Evolutionary conservation across 2,113 vertebrate genomes (phyloP), one percentile per base, ranked within the genome.

Genomic region (Megaleporinus macrocephalus): DNA sequence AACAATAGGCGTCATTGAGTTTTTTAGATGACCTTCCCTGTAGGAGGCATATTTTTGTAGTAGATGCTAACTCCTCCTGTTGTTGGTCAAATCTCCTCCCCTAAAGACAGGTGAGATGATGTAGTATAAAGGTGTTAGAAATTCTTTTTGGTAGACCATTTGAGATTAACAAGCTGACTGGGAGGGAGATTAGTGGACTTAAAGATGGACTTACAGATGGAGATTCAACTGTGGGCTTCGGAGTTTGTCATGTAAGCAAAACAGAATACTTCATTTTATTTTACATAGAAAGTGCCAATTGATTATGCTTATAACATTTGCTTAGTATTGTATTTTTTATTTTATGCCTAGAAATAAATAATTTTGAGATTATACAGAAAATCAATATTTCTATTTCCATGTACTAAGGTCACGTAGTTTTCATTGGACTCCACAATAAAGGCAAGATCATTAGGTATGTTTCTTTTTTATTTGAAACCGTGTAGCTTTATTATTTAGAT

Each of bases 71-170:
- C 74, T 51, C 83, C 74, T 76, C 78, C 73, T 65, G 70, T 59
- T 51, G 77, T 75, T 53, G 18, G 57, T 1, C 3, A 29, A 11
- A 59, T 83, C 30, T 49, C 89, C 88, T 83, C 89, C 89, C 70
- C 47, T 61, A 12, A 5, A 33, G 57, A 81, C 89, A 92, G 91
- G 91, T 91, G 85, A 85, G 76, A 22, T 33, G 41, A 53, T 22
- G 18, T 66, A 80, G 51, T 93, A 94, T 94, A 94, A 90, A 93
- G 77, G 84, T 89, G 82, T 82, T 84, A 53, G 66, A 74, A 86
- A 53, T 63, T 78, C 26, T 75, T 80, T 33, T 16, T 22, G 86
- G 83, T 89, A 90, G 88, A 85, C 85, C 71, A 80, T 86, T 81
- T 86, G 84, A 16, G 87, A 63, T 83, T 80, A 76, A 80, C 85